Conservation (phyloP, 2,888 invertebrate genomes). For the Megalurothrips usitatus region DNA sequence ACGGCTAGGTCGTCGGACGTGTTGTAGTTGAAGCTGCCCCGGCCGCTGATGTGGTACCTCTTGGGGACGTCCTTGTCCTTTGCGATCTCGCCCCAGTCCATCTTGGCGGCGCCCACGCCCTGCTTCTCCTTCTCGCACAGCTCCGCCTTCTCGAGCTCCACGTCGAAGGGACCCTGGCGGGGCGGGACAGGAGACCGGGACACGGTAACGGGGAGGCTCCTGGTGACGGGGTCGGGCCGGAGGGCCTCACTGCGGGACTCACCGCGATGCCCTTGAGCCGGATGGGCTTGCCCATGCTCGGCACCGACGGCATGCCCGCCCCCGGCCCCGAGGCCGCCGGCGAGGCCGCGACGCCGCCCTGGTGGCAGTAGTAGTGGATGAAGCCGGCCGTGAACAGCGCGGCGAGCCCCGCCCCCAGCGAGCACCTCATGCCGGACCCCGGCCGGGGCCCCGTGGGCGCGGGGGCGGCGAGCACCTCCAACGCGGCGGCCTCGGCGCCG, state of each 20-base stretch:
- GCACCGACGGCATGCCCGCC: not conserved
- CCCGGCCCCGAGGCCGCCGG: not conserved
- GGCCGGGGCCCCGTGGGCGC: not conserved
- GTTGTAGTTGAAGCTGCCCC: conserved; percentile 14
- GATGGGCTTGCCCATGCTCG: not conserved
- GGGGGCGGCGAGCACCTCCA: not conserved
- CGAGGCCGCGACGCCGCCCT: not conserved
- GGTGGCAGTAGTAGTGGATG: conserved; percentile 9
- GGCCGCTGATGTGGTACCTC: conserved; percentile 7
- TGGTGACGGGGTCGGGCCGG: not conserved
- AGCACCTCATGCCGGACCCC: not conserved
- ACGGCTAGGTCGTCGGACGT: conserved; percentile 5
- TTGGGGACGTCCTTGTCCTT: conserved; percentile 17
- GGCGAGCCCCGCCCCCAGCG: not conserved
- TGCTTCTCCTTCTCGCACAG: conserved; percentile 3
- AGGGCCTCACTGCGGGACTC: not conserved
- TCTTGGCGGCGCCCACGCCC: conserved; percentile 8
- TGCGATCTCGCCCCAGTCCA: not conserved
- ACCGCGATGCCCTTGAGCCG: not conserved
- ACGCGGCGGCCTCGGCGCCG: not conserved
- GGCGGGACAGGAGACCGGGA: not conserved
- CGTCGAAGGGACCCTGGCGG: not conserved
- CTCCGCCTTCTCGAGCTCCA: conserved; percentile 16
- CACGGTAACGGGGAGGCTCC: not conserved
- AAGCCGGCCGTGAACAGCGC: not conserved